These are phyloP conservation scores for Meandrina meandrites DNA, from an alignment of 92 coral and sea anemone species.

Conservation along the genomic window DNA sequence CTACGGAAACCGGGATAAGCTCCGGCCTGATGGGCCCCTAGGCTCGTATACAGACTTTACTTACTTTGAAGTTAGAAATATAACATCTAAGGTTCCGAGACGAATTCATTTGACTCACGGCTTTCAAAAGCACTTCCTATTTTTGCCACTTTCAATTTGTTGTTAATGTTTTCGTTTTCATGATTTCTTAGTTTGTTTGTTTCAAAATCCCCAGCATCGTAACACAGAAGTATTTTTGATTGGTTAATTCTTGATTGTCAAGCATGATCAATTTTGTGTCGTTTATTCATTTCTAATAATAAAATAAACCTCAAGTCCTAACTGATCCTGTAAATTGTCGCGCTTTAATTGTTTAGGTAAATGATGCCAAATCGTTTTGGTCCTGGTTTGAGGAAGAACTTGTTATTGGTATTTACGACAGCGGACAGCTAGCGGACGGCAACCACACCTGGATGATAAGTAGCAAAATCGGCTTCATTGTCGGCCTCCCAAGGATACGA, in stretches of 20 bases:
- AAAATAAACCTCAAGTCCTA: background rate
- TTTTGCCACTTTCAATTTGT: too few species aligned
- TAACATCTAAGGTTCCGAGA: too few species aligned
- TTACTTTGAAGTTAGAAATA: too few species aligned
- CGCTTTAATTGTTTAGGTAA: slow-evolving; percentile 41
- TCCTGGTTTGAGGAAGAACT: slow-evolving; percentile 64
- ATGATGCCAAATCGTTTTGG: slow-evolving; percentile 60
- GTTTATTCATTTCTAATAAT: background rate
- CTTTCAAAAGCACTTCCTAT: too few species aligned
- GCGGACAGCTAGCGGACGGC: slow-evolving; percentile 40
- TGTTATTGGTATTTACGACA: slow-evolving; percentile 74
- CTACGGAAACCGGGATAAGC: too few species aligned
- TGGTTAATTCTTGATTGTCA: too few species aligned
- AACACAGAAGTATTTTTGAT: too few species aligned
- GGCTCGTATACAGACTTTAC: too few species aligned
- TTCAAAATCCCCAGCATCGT: too few species aligned
- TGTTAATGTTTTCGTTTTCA: background rate
- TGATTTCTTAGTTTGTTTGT: too few species aligned
- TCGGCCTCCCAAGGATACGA: slow-evolving; percentile 80
- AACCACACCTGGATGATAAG: slow-evolving; percentile 61
- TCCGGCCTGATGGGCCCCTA: too few species aligned
- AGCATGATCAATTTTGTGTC: background rate
- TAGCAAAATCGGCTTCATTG: slow-evolving; percentile 52
- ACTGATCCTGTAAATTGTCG: background rate
- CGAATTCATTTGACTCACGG: too few species aligned